Percentiles rank a stretch among this genome's conserved stretches.
phyloP scores from a whole-genome alignment of 1,140 invertebrate genomes.

The Drosophila sp. region DNA sequence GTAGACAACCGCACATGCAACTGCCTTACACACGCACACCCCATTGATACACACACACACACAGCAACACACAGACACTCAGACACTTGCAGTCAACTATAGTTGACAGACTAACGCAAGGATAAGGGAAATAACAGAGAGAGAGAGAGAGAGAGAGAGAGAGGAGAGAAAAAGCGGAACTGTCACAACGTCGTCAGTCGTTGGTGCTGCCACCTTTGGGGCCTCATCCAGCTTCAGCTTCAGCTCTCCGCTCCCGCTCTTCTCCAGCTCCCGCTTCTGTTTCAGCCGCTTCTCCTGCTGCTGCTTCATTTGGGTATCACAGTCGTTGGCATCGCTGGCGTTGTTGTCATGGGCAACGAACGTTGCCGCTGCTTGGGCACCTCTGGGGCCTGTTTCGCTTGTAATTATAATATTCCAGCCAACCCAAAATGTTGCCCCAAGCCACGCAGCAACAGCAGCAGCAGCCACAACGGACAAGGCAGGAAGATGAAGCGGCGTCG shows the following conservation, averaged over 20 bases:
- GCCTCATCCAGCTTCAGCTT: conserved; percentile 19
- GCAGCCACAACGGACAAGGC: conserved; percentile 38
- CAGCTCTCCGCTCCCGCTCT: not conserved
- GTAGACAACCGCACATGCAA: conserved; percentile 61
- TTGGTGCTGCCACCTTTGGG: conserved; percentile 65
- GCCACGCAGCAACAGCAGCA: conserved; percentile 43
- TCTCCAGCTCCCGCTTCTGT: conserved; percentile 5
- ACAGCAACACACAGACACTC: too few species aligned
- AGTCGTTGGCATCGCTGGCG: conserved; percentile 29
- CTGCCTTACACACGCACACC: conserved; percentile 59
- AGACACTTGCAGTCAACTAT: too few species aligned
- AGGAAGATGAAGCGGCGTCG: conserved; percentile 76
- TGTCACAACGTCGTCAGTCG: conserved; percentile 67
- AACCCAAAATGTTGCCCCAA: conserved; percentile 73
- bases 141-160: not conserved
- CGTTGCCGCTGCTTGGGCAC: conserved; percentile 40
- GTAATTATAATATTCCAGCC: conserved; percentile 83
- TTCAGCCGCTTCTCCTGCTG: too few species aligned
- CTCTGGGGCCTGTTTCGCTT: conserved; percentile 79
- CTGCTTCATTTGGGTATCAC: conserved; percentile 75
- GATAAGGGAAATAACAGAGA: conserved; percentile 1
- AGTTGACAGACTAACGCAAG: conserved; percentile 13
- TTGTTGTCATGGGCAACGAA: conserved; percentile 62
- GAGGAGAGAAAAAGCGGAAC: conserved; percentile 56
- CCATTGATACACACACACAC: conserved; percentile 14